phyloP scores from a whole-genome alignment of 2,797 vertebrate genomes.

The Lemur catta region DNA sequence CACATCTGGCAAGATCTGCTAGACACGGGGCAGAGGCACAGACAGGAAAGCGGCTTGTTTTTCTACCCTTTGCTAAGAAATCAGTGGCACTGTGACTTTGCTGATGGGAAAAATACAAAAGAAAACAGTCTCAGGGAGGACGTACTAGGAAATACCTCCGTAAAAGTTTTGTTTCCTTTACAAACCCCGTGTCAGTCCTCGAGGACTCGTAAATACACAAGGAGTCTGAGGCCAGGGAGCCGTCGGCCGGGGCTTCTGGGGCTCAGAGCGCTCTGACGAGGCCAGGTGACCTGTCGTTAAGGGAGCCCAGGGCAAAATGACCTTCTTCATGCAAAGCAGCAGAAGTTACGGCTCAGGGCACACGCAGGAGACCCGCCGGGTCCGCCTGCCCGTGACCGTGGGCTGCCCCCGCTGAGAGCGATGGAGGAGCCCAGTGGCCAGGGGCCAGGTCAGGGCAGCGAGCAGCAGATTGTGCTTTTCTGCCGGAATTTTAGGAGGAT shows the following conservation, averaged over 20 bases:
- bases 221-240: not conserved
- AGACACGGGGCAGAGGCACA: not conserved
- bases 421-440: conserved; percentile 2
- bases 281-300: not conserved
- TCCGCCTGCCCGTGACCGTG: conserved; percentile 8
- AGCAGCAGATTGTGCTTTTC: not conserved
- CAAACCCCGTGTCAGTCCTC: not conserved
- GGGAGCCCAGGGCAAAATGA: not conserved
- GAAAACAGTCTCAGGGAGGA: not conserved
- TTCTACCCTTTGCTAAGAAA: not conserved
- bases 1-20: not conserved
- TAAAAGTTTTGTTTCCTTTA: not conserved
- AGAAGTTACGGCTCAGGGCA: not conserved
- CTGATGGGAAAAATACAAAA: not conserved
- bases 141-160: not conserved
- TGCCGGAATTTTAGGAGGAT: conserved; percentile 62
- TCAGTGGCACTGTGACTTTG: not conserved
- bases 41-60: not conserved
- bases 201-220: not conserved
- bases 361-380: not conserved
- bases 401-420: not conserved
- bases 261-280: not conserved
- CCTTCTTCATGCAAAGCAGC: not conserved
- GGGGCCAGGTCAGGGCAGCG: conserved; percentile 54
- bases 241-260: not conserved